Percentiles rank a stretch among this genome's conserved stretches.
Conservation (phyloP, 30 jellyfish, hydroid and myxozoan species). For the Mastigias papua region DNA sequence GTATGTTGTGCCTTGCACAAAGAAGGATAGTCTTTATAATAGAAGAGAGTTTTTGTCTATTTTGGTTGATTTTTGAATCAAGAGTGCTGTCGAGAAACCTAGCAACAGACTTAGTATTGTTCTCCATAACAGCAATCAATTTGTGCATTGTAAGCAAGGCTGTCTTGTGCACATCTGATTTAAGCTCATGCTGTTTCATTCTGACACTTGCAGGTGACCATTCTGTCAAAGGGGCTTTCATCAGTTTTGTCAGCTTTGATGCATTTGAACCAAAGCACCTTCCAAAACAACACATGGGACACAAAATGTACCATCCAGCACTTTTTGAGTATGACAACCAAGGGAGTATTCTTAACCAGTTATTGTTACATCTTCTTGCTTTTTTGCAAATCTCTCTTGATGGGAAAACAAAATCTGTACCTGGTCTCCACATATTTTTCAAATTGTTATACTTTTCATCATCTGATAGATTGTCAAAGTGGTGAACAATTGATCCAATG, state of each 20-base stretch:
- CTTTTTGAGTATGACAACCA: no score
- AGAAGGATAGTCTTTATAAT: neutral
- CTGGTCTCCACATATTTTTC: no score
- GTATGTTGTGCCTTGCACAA: conserved; percentile 29
- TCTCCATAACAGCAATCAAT: neutral
- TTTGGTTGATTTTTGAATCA: neutral
- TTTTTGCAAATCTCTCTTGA: no score
- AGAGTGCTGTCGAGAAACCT: neutral
- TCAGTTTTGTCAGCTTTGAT: neutral
- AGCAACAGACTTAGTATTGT: neutral
- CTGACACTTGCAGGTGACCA: neutral
- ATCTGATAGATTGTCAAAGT: no score
- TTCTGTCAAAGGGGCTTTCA: neutral
- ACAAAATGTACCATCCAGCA: no score
- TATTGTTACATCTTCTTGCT: no score
- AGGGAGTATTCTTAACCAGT: no score
- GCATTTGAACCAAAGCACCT: neutral
- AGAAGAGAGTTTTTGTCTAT: neutral
- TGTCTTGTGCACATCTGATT: neutral
- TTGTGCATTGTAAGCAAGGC: neutral
- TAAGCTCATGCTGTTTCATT: neutral
- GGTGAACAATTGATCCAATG: no score
- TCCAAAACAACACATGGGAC: no score
- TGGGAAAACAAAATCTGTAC: no score
- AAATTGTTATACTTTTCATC: no score